These are phyloP conservation scores for Cyrtonyx montezumae DNA, from an alignment of 2,113 vertebrate genomes.

Conservation along the genomic window DNA sequence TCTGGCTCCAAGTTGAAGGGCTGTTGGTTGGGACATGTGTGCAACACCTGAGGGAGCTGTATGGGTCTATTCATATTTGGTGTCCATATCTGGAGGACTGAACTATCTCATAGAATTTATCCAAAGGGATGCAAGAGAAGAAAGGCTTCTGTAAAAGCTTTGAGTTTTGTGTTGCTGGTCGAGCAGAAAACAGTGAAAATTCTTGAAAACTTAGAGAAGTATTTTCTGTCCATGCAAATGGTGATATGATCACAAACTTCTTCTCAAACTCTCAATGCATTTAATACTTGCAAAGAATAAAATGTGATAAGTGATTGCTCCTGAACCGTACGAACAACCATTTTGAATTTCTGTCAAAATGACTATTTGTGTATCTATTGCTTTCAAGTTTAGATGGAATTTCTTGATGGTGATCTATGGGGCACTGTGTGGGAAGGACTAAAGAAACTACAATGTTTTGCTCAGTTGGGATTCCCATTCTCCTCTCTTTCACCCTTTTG, in stretches of 20 bases:
- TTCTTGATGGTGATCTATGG: neutral
- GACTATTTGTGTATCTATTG: neutral
- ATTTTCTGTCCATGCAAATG: neutral
- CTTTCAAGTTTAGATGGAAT: neutral
- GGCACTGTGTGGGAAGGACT: neutral
- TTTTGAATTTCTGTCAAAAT: neutral
- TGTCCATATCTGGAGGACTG: neutral
- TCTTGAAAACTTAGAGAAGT: neutral
- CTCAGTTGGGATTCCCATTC: neutral
- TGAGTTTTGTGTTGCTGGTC: rapidly evolving
- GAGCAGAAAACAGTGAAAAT: neutral
- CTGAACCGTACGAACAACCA: too few species aligned
- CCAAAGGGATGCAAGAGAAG: neutral
- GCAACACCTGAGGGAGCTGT: neutral
- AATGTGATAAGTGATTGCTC: neutral
- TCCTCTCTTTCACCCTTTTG: neutral
- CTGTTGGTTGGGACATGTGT: rapidly evolving
- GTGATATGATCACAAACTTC: neutral
- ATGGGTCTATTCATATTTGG: rapidly evolving
- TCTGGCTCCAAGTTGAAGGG: neutral
- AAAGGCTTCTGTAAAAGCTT: neutral
- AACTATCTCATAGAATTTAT: neutral
- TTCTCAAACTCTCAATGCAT: neutral
- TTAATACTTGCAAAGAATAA: neutral
- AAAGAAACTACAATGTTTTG: neutral